phyloP scores from a whole-genome alignment of 2,797 vertebrate species.

The Rhynchonycteris naso region DNA sequence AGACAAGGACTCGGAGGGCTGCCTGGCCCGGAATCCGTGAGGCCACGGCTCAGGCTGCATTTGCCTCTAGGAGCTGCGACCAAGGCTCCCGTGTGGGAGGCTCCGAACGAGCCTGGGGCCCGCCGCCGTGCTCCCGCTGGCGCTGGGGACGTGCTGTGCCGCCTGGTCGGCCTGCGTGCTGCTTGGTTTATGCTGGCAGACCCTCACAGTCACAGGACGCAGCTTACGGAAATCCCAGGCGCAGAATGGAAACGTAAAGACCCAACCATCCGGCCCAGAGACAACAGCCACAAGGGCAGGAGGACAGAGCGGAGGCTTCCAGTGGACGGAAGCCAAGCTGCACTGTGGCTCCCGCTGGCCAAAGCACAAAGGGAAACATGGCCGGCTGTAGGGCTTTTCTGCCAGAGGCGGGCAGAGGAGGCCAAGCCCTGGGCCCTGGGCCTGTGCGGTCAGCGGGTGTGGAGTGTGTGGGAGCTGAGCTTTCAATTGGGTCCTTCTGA shows the following conservation, averaged over 20 bases:
- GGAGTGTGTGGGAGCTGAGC: not conserved
- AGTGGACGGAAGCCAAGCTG: not conserved
- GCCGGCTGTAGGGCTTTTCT: not conserved
- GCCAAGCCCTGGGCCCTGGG: not conserved
- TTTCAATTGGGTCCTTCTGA: not conserved
- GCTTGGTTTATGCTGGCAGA: not conserved
- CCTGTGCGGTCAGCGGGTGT: rapidly evolving
- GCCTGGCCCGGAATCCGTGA: constrained; percentile 65
- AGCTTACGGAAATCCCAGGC: not conserved
- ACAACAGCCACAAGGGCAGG: not conserved
- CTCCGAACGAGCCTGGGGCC: not conserved
- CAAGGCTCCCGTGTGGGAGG: not conserved
- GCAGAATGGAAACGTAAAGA: not conserved
- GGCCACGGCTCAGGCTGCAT: not conserved
- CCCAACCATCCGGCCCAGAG: not conserved
- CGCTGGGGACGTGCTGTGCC: not conserved
- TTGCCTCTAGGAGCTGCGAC: not conserved
- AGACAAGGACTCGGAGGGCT: constrained; percentile 44
- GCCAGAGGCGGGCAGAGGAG: not conserved
- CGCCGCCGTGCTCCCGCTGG: not conserved
- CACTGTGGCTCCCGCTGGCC: not conserved
- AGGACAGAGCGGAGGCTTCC: not conserved
- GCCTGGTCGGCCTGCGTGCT: not conserved
- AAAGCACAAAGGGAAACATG: not conserved
- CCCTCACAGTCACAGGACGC: not conserved